Evolutionary conservation across 2,888 invertebrate genomes (phyloP), one percentile per base, ranked within the genome.

Genomic region (Platypus cylindrus): DNA sequence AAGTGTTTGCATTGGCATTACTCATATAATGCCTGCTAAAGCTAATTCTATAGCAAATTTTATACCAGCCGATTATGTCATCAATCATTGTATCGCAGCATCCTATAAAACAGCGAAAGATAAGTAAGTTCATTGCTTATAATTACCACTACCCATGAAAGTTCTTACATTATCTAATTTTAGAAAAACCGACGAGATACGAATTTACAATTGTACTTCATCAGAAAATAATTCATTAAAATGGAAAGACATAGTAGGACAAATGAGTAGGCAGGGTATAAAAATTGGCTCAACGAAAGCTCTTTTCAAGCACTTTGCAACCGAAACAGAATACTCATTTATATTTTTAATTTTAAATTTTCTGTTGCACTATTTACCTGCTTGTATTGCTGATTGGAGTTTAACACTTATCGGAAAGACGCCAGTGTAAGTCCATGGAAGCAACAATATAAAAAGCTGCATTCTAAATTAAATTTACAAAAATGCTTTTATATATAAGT

Each of bases 1-100:
- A 5, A 67, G 66, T 4, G 56, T 31, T 5, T 39, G 31, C 1
- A 1, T 70, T 30, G 77, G 78, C 3, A 51, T 78, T 3, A 48
- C 78, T 27, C 65, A 70, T 30, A 66, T 68, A 7, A 63, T 76
- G 56, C 62, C 67, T 34, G 69, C 70, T 18, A 61, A 68, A 36
- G 45, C 46, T 3, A 52, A 65, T 1, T 62, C 64, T 12, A 57
- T 65, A 2, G 71, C 73, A 1, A 76, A 79, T 46, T 61, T 78
- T 31, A 69, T 80, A 18, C 78, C 79, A 0, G 77, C 72, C 2
- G 79, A 80, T 58, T 67, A 70, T 44, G 71, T 73, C 1, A 66
- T 73, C 18, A 76, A 76, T 49, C 63, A 68, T 48, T 63, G 74
- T 45, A 66, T 79, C 8, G 66, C 68, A 0, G 63, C 70, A 2